Percentiles rank a stretch among this genome's conserved stretches.
Conservation (phyloP, 2,888 invertebrate species). For the Noctua fimbriata region DNA sequence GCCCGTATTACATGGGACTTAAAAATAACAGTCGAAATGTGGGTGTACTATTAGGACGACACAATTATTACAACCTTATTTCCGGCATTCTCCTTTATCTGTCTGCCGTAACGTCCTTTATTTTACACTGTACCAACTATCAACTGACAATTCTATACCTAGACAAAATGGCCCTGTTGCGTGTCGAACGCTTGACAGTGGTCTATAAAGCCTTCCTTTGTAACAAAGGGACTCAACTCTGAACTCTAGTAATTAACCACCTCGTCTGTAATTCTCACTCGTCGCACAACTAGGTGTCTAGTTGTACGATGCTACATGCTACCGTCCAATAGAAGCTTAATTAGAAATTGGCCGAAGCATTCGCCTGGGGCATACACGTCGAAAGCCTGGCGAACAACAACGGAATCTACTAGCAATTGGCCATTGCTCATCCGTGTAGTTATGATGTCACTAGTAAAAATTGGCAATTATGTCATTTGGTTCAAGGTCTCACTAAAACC, state of each 20-base stretch:
- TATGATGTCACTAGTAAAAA: too few relatives aligned
- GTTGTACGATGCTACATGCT: neutral
- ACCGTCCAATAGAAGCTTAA: neutral
- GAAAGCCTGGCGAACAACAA: neutral
- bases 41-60: neutral
- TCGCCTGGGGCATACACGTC: neutral
- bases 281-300: neutral
- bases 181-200: neutral
- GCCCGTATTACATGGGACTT: too few relatives aligned
- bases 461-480: too few relatives aligned
- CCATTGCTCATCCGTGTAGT: too few relatives aligned
- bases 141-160: neutral
- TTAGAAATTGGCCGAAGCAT: neutral
- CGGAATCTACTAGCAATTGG: neutral
- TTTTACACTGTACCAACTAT: neutral
- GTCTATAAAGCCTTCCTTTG: conserved; percentile 20
- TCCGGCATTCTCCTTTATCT: neutral
- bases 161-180: neutral
- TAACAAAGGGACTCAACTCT: conserved; percentile 2
- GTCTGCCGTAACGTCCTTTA: neutral
- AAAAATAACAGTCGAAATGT: too few relatives aligned
- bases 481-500: too few relatives aligned
- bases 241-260: conserved; percentile 16
- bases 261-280: conserved; percentile 1
- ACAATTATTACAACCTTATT: neutral